A percentile compares a stretch with the other conserved stretches of the same genome.
Conservation (phyloP, 2,797 vertebrate species). For the Microtus californicus region DNA sequence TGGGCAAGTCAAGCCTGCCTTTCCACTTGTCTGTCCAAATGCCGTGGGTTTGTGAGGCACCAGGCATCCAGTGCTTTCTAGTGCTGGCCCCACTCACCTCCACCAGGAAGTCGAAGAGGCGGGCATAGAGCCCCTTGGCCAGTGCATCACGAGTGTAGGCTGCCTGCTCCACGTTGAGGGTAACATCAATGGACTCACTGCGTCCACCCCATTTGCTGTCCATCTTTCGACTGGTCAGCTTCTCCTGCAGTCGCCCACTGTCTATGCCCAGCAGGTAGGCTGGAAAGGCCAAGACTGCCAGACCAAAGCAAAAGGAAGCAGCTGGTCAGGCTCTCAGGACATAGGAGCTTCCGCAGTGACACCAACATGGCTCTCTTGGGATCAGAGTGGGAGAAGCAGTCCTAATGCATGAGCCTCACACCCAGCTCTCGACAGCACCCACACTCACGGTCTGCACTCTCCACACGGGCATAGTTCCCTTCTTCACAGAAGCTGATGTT, state of each 20-base stretch:
- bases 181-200: constrained; percentile 95
- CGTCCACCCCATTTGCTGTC: constrained; percentile 98
- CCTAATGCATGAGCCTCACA: background rate
- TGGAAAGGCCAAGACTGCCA: constrained; percentile 95
- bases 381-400: background rate
- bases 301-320: background rate
- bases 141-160: constrained; percentile 96
- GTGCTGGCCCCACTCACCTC: constrained; percentile 88
- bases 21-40: background rate
- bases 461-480: constrained; percentile 96
- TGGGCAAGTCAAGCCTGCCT: background rate
- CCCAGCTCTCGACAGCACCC: background rate
- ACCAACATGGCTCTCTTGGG: background rate
- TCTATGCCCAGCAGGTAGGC: constrained; percentile 97
- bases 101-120: constrained; percentile 97
- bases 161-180: constrained; percentile 96
- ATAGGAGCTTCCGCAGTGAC: background rate
- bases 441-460: constrained; percentile 94
- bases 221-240: constrained; percentile 98
- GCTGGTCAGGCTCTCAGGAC: background rate
- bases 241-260: constrained; percentile 93
- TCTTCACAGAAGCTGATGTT: constrained; percentile 96
- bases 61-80: background rate
- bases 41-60: background rate
- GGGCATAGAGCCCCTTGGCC: constrained; percentile 96